Conservation (phyloP, 2,797 vertebrate genomes). For the Mormyrops attenuatus region DNA sequence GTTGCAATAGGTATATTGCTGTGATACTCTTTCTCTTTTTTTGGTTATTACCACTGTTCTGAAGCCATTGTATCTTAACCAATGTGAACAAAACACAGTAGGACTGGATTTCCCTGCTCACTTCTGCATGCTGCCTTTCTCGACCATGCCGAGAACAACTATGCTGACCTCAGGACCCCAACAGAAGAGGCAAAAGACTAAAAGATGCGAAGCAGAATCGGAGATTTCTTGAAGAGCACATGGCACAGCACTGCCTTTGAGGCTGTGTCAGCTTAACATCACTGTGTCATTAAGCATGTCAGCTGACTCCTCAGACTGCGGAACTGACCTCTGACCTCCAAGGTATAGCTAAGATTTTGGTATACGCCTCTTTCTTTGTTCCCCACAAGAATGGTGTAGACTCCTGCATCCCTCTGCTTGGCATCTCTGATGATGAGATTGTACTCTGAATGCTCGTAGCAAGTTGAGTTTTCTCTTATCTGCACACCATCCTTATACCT, state of each 20-base stretch:
- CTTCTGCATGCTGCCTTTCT: neutral
- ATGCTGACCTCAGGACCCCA: neutral
- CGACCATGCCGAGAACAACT: neutral
- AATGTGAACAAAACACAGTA: neutral
- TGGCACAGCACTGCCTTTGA: neutral
- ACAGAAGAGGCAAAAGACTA: neutral
- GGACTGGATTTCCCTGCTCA: neutral
- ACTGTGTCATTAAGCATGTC: neutral
- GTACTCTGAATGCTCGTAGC: conserved; percentile 50
- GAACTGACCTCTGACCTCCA: conserved; percentile 55
- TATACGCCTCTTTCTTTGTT: conserved; percentile 44
- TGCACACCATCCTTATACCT: conserved; percentile 60
- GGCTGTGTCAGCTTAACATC: neutral
- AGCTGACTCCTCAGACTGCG: neutral
- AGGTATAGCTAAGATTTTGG: conserved; percentile 52
- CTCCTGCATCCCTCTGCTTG: conserved; percentile 52
- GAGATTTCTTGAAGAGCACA: neutral
- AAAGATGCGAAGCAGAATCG: neutral
- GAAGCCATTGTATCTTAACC: neutral
- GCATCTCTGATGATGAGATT: conserved; percentile 50
- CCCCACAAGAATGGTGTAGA: conserved; percentile 55
- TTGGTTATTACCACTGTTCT: neutral
- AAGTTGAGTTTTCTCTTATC: conserved; percentile 50
- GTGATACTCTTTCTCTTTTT: neutral
- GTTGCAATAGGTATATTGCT: neutral